Base-by-base conservation (phyloP, 1,140 invertebrate genomes). In the Cotesia glomerata region DNA sequence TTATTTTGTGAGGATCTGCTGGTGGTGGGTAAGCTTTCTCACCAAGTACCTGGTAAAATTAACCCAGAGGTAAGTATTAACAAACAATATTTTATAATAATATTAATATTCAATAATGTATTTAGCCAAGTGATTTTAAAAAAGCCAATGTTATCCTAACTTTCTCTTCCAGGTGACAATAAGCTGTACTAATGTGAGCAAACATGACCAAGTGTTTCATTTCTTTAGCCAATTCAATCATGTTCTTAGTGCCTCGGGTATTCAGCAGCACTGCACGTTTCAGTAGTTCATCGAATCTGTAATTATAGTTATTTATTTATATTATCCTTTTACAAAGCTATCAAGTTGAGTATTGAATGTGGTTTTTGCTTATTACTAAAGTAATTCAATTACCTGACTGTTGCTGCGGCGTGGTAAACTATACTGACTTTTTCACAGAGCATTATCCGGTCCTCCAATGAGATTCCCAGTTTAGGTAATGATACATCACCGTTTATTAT, bases 351-450 rank as follows among this genome's bases (percentile, higher is more conserved):
- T 26, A 26, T 26, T 26, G 3, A 26, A 3, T 26, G 26, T 26
- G 26, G 26, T 26, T 26, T 45, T 45, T 45, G 5, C 39, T 45
- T 45, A 45, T 11, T 51, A 45, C n/a, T 51, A 1, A 36, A 68
- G 9, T 64, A 49, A 35, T 67, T 14, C 49, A 61, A 51, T 64
- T 63, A 91, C 89, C 90, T 89, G 69, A 95, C 94, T 54, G 97
- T 98, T 0, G 97, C 97, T 0, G 97, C 97, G 35, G 91, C 94
- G 80, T 98, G 97, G 80, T 96, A 95, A 0, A 98, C 93, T 62
- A 98, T 91, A 49, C 92, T 88, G 0, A 97, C 90, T 74, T 93
- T 91, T 4, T 94, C 89, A 26, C 88, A 87, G 0, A 98, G 81
- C 14, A 89, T 86, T 69, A 91, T 80, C 61, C 91, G 86, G 83